These are phyloP conservation scores for Thysanoteuthis rhombus DNA, from an alignment of 2,888 invertebrate species.

Conservation along the genomic window DNA sequence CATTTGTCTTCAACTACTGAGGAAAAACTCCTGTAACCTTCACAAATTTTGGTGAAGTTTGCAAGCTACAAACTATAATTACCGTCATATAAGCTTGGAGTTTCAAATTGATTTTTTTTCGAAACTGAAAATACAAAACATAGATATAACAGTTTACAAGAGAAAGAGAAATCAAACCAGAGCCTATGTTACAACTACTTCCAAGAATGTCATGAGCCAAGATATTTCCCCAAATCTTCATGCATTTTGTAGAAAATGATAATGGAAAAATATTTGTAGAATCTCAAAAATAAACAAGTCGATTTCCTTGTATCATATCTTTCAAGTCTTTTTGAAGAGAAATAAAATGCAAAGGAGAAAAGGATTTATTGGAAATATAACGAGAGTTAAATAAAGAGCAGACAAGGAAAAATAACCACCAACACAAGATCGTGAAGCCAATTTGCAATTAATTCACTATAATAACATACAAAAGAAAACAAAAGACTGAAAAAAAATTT, in stretches of 20 bases:
- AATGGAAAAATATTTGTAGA: not conserved
- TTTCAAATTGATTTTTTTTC: slow-evolving; percentile 22
- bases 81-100: slow-evolving; percentile 21
- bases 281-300: too few species aligned
- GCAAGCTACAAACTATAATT: slow-evolving; percentile 19
- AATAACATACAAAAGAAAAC: too few species aligned
- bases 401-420: too few species aligned
- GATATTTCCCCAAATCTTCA: not conserved
- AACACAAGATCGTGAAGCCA: too few species aligned
- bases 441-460: too few species aligned
- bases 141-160: not conserved
- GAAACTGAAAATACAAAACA: slow-evolving; percentile 30
- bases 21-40: not conserved
- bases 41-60: not conserved
- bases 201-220: not conserved
- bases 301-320: too few species aligned
- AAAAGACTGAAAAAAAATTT: too few species aligned
- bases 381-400: not conserved
- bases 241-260: not conserved
- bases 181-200: not conserved
- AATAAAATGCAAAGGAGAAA: not conserved
- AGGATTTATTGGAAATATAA: not conserved
- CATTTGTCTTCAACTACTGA: not conserved
- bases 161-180: not conserved
- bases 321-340: too few species aligned